Percentiles rank a stretch among this genome's conserved stretches.
Conservation (phyloP, 2,888 invertebrate genomes). For the Argynnis bischoffii region DNA sequence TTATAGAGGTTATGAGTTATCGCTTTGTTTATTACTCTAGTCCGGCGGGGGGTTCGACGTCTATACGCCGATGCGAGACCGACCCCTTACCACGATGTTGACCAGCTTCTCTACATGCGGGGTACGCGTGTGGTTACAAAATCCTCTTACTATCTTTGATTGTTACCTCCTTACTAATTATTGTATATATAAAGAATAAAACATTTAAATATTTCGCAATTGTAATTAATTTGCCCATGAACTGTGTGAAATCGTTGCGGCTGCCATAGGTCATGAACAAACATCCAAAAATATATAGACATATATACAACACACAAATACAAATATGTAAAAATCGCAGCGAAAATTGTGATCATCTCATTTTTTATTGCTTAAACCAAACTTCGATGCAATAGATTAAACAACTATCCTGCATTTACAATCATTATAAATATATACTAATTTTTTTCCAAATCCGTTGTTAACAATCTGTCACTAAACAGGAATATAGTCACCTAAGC, state of each 20-base stretch:
- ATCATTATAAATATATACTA: not conserved
- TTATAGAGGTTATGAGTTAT: conserved; percentile 31
- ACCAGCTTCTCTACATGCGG: not conserved
- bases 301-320: conserved; percentile 23
- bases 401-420: not conserved
- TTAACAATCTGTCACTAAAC: no score
- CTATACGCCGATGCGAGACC: not conserved
- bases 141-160: not conserved
- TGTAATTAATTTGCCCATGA: conserved; percentile 22
- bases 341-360: conserved; percentile 31
- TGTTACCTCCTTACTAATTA: conserved; percentile 5
- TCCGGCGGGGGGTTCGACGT: not conserved
- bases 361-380: not conserved
- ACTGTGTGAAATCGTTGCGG: conserved; percentile 18
- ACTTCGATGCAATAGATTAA: conserved; percentile 1
- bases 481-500: not conserved
- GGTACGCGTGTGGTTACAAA: not conserved
- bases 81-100: not conserved
- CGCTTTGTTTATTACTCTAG: conserved; percentile 17
- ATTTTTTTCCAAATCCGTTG: no score
- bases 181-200: conserved; percentile 15
- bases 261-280: conserved; percentile 33
- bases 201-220: conserved; percentile 4
- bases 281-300: conserved; percentile 32
- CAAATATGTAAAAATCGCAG: conserved; percentile 27